A percentile compares a stretch with the other conserved stretches of the same genome.
These are phyloP conservation scores for Salvelinus sp. DNA, from an alignment of 2,113 vertebrate species.

Conservation along the genomic window DNA sequence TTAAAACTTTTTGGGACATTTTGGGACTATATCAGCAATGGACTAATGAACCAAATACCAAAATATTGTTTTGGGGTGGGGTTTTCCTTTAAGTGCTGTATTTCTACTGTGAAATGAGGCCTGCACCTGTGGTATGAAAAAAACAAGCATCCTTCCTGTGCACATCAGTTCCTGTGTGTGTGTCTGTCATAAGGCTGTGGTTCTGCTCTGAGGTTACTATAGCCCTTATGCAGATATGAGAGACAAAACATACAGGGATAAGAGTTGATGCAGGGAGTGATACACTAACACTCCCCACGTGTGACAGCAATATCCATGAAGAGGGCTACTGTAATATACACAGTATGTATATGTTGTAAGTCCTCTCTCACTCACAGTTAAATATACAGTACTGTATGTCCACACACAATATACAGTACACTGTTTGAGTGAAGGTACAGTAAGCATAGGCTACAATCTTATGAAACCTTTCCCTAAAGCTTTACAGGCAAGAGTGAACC, in stretches of 20 bases:
- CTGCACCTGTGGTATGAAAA: background rate
- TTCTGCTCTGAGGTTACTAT: background rate
- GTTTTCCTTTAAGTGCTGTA: background rate
- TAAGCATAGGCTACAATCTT: background rate
- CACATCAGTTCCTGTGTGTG: constrained; percentile 23
- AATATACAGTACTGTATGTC: background rate
- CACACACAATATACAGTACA: background rate
- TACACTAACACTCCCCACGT: background rate
- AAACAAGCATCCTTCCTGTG: constrained; percentile 16
- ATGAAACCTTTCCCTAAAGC: background rate
- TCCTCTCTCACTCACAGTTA: no score
- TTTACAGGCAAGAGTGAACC: no score
- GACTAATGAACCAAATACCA: no score
- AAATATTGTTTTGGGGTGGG: no score
- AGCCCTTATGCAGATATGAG: constrained; percentile 9
- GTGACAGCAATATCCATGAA: background rate
- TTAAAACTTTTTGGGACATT: no score
- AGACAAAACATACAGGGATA: background rate
- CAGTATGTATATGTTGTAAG: no score
- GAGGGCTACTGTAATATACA: background rate
- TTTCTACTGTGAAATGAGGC: constrained; percentile 8
- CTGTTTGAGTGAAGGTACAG: background rate
- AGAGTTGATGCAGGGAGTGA: background rate
- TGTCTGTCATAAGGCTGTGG: background rate
- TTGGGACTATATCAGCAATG: no score